A percentile compares a stretch with the other conserved stretches of the same genome.
Conservation (phyloP, 2,888 invertebrate genomes). For the Lasioglossum morio region DNA sequence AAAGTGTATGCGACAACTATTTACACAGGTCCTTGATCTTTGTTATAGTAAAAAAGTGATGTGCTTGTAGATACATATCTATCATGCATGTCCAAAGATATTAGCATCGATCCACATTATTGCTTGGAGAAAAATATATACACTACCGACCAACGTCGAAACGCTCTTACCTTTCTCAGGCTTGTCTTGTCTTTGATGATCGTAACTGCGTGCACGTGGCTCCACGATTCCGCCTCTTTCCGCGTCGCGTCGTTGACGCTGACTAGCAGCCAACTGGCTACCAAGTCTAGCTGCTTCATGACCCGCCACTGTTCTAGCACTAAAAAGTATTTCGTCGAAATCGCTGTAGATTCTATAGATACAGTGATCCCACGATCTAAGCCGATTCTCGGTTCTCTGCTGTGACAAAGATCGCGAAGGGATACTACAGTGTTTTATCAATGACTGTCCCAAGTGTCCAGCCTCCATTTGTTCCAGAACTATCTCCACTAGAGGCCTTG, state of each 20-base stretch:
- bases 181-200: slow-evolving; percentile 86
- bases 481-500: too few relatives aligned
- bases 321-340: slow-evolving; percentile 9
- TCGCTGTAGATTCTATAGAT: background rate
- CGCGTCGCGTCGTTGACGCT: slow-evolving; percentile 82
- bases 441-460: too few relatives aligned
- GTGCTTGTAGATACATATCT: slow-evolving; percentile 20
- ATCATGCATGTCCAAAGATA: slow-evolving; percentile 45
- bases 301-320: slow-evolving; percentile 89
- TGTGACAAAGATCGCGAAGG: too few relatives aligned
- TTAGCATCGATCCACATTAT: slow-evolving; percentile 30
- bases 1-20: slow-evolving; percentile 19
- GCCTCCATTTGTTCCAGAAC: too few relatives aligned
- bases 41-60: slow-evolving; percentile 15
- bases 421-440: too few relatives aligned
- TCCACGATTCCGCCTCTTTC: slow-evolving; percentile 84
- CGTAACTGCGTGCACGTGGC: slow-evolving; percentile 89
- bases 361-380: too few relatives aligned
- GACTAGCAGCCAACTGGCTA: slow-evolving; percentile 85
- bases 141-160: background rate
- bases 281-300: slow-evolving; percentile 92
- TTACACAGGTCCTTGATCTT: slow-evolving; percentile 14
- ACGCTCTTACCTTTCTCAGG: slow-evolving; percentile 85
- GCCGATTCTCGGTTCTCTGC: too few relatives aligned
- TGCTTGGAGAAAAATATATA: slow-evolving; percentile 9